Evolutionary conservation across 2,797 vertebrate genomes (phyloP), one percentile per base, ranked within the genome.

Genomic region (Acrocephalus scirpaceus): DNA sequence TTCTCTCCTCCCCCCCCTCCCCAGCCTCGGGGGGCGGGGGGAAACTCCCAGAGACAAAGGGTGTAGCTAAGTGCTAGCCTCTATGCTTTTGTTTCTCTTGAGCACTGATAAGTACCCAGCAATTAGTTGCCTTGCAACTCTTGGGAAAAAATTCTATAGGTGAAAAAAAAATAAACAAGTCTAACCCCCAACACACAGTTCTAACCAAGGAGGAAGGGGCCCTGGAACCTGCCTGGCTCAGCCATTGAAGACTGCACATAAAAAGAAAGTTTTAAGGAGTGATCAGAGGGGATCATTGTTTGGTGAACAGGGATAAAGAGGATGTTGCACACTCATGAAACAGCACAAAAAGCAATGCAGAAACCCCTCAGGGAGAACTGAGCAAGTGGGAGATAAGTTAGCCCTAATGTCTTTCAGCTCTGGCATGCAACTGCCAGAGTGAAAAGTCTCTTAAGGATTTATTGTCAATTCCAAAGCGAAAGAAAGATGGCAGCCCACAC

Each of bases 381-480:
- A 76, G 56, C 48, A 84, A 90, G 48, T 30, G 36, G 29, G 66
- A 95, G 78, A 77, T 56, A 90, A 92, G 38, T 79, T 69, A 54
- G 51, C 27, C 44, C 86, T 88, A 65, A 91, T 54, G 23, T 78
- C n/a, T 90, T 78, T 93, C 86, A 88, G 47, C 61, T 86, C 74
- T 86, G 92, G 61, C 67, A 88, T 1, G 15, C 67, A 93, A 84
- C 71, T 75, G 85, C 60, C 93, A 91, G 72, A 88, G 72, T 92
- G 38, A 71, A 70, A 88, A 71, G 66, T 75, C 58, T 86, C 83
- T 92, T 58, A 75, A 78, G 54, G 86, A 44, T 90, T 92, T 93
- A 75, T 84, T 91, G 92, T 90, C 62, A 88, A 51, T 93, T 81
- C 73, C 56, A 87, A 93, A 82, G 86, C 40, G 76, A 93, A 94